Percentiles rank a stretch among this genome's conserved stretches.
These are phyloP conservation scores for Esox lucius DNA, from an alignment of 2,797 vertebrate genomes.

Conservation along the genomic window DNA sequence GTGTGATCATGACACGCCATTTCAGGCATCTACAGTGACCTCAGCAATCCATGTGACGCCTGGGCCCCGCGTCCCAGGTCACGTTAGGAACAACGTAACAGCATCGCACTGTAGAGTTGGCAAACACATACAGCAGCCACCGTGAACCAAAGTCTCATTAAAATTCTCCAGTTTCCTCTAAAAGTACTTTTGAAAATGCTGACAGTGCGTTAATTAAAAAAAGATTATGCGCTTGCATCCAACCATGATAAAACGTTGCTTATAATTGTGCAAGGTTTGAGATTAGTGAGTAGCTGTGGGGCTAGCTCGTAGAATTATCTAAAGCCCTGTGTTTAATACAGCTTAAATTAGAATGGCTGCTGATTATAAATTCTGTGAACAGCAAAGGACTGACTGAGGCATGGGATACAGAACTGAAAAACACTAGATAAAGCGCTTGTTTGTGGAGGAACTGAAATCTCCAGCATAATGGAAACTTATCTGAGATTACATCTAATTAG, in stretches of 20 bases:
- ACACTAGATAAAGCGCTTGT: slow-evolving; percentile 2
- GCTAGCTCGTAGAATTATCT: not conserved
- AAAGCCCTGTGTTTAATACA: slow-evolving; percentile 10
- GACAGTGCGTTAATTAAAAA: slow-evolving; percentile 23
- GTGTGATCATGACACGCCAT: not conserved
- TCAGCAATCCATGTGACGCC: not conserved
- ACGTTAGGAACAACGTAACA: not conserved
- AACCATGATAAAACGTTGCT: not conserved
- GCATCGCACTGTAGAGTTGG: not conserved
- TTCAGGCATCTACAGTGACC: not conserved
- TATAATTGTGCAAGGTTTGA: slow-evolving; percentile 4
- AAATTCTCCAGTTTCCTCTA: slow-evolving; percentile 9
- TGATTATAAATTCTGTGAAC: not conserved
- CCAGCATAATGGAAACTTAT: not conserved
- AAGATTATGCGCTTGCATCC: slow-evolving; percentile 9
- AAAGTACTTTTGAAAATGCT: slow-evolving; percentile 21
- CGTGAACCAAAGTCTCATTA: not conserved
- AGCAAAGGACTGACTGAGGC: not conserved
- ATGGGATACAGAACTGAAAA: not conserved
- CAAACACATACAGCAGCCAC: slow-evolving; percentile 1
- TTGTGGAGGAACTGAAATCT: not conserved
- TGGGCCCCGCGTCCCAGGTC: not conserved
- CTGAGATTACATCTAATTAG: not conserved
- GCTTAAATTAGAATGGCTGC: not conserved
- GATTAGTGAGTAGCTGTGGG: slow-evolving; percentile 7